These are phyloP conservation scores for Aspidiotus destructor DNA, from an alignment of 2,888 invertebrate genomes.

Conservation along the genomic window DNA sequence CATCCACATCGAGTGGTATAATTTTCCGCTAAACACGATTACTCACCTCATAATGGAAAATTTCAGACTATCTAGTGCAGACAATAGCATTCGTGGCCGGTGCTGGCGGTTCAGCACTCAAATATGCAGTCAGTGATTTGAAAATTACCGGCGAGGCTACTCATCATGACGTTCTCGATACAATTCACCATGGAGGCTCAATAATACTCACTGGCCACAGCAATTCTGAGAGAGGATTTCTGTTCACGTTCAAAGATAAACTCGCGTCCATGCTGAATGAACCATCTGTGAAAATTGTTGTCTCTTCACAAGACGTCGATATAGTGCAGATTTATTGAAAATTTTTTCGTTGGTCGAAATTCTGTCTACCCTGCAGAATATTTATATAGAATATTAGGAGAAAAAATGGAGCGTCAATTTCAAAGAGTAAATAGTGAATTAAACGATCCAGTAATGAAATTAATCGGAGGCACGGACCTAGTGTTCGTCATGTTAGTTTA, in stretches of 20 bases:
- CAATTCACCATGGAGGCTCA: constrained; percentile 62
- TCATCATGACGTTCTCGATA: constrained; percentile 86
- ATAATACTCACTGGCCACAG: constrained; percentile 88
- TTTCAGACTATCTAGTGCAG: constrained; percentile 43
- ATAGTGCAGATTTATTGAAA: constrained; percentile 49
- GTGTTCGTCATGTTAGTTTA: too few species aligned
- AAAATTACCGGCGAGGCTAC: constrained; percentile 86
- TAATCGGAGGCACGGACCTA: too few species aligned
- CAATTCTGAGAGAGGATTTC: constrained; percentile 84
- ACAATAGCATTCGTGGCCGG: constrained; percentile 82
- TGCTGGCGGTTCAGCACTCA: constrained; percentile 70
- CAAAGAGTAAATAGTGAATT: too few species aligned
- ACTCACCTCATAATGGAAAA: too few species aligned
- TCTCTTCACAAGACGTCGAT: constrained; percentile 66
- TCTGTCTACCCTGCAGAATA: too few species aligned
- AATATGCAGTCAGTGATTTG: constrained; percentile 61
- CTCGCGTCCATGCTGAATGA: constrained; percentile 40
- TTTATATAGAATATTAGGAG: too few species aligned
- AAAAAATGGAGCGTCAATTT: too few species aligned
- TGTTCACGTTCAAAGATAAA: constrained; percentile 43
- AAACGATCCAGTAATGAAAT: too few species aligned
- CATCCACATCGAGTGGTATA: constrained; percentile 26
- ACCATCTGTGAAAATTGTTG: constrained; percentile 52
- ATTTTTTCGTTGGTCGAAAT: too few species aligned
- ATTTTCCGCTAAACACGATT: too few species aligned